Percentiles rank a stretch among this genome's conserved stretches.
Conservation (phyloP, 2,113 vertebrate genomes). For the Macquaria ambigua region DNA sequence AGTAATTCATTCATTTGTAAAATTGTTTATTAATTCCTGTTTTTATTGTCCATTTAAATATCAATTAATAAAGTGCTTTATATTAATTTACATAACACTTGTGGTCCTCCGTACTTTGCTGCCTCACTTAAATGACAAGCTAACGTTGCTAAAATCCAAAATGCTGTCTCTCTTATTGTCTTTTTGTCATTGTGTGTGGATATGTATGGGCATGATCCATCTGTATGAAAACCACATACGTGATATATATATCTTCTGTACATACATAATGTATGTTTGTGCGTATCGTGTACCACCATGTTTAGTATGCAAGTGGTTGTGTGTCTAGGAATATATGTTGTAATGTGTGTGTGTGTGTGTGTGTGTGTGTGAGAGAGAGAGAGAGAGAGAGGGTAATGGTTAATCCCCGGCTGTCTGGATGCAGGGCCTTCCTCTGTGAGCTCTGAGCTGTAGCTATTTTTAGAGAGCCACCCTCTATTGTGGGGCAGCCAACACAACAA, state of each 20-base stretch:
- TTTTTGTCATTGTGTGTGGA: background rate
- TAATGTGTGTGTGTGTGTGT: background rate
- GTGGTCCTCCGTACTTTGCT: background rate
- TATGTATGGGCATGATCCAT: background rate
- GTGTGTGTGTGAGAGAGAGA: background rate
- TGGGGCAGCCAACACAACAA: slow-evolving; percentile 9
- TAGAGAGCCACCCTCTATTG: slow-evolving; percentile 56
- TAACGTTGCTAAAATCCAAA: background rate
- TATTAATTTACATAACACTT: background rate
- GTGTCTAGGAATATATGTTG: background rate
- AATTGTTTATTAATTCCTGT: no score
- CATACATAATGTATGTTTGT: background rate
- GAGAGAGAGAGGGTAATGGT: slow-evolving; percentile 35
- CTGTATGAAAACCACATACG: background rate
- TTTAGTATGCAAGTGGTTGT: background rate
- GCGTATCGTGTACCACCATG: background rate
- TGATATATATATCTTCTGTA: background rate
- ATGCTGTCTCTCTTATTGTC: background rate
- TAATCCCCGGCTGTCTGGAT: slow-evolving; percentile 54
- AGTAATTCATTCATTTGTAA: no score
- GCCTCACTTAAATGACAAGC: background rate
- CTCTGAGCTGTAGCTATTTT: slow-evolving; percentile 69
- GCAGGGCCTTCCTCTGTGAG: slow-evolving; percentile 57
- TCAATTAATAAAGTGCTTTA: background rate
- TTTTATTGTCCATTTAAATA: background rate